Conservation (phyloP, 2,888 invertebrate genomes). For the Drosophila yooni region DNA sequence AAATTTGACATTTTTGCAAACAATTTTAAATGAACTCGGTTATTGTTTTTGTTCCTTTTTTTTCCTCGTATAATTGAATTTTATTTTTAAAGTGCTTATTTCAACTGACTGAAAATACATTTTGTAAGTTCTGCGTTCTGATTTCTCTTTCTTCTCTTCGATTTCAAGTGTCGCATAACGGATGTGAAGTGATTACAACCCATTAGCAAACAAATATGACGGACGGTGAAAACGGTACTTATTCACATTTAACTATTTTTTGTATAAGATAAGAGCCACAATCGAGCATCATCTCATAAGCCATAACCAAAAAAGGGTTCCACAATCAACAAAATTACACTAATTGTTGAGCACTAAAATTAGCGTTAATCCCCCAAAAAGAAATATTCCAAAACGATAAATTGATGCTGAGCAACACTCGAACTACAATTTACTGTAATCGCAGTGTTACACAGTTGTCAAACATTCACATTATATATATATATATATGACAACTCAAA, state of each 20-base stretch:
- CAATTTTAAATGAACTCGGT: not conserved
- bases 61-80: not conserved
- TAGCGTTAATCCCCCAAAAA: not conserved
- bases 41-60: not conserved
- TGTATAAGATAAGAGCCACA: not conserved
- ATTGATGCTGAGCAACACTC: not conserved
- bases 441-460: no score
- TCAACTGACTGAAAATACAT: not conserved
- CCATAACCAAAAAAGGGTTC: not conserved
- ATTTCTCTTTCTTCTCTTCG: conserved; percentile 57
- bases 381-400: not conserved
- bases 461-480: not conserved
- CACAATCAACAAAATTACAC: not conserved
- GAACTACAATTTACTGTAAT: not conserved
- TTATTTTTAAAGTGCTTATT: not conserved
- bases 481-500: not conserved
- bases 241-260: not conserved
- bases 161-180: conserved; percentile 69
- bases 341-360: not conserved
- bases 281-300: not conserved
- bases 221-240: conserved; percentile 68
- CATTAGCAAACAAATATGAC: conserved; percentile 47
- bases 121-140: conserved; percentile 27
- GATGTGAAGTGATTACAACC: conserved; percentile 57
- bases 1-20: not conserved